Evolutionary conservation across 2,113 vertebrate species (phyloP).

Genomic region (Dasyurus viverrinus): DNA sequence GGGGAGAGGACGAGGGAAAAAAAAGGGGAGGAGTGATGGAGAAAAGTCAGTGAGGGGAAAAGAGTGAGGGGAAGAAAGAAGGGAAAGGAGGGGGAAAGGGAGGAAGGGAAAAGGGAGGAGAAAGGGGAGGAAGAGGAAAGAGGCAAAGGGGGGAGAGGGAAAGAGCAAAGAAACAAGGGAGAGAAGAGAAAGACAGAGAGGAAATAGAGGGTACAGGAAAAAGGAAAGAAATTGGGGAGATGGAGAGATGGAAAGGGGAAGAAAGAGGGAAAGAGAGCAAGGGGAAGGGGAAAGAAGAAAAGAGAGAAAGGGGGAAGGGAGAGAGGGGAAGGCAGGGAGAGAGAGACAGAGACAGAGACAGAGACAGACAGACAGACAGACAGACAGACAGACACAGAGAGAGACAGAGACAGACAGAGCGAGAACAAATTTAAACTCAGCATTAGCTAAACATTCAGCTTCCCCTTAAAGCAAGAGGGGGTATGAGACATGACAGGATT

Average conservation of each 20-base stretch:
- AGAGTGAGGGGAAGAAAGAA: not conserved
- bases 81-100: not conserved
- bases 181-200: not conserved
- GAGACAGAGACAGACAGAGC: fast-evolving
- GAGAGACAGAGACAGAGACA: not conserved
- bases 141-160: not conserved
- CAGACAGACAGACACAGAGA: not conserved
- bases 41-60: not conserved
- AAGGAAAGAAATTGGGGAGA: not conserved
- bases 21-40: not conserved
- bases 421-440: not conserved
- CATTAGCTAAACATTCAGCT: conserved; percentile 56
- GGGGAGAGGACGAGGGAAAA: not conserved
- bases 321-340: not conserved
- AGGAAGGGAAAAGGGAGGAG: not conserved
- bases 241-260: not conserved
- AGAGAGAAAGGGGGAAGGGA: too few species aligned
- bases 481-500: conserved; percentile 71
- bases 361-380: not conserved
- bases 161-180: not conserved
- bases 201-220: too few species aligned
- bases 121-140: not conserved
- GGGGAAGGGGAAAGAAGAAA: fast-evolving
- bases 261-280: not conserved
- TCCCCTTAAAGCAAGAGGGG: conserved; percentile 60